These are phyloP conservation scores for Drosophila repleta DNA, from an alignment of 1,140 invertebrate species.

Conservation along the genomic window DNA sequence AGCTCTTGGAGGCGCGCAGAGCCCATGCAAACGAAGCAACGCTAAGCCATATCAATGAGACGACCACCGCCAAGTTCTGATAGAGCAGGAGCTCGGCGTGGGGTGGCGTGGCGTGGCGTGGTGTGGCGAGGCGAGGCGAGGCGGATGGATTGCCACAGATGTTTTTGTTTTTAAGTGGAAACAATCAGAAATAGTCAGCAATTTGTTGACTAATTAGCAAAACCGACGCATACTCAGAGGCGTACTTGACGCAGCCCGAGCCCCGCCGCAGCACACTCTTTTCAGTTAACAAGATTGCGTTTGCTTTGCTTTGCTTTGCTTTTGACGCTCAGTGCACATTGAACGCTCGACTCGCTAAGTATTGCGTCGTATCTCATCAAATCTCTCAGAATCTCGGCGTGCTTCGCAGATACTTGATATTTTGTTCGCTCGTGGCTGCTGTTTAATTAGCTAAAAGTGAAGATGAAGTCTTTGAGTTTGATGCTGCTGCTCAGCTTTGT, in stretches of 20 bases:
- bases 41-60: slow-evolving; percentile 36
- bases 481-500: slow-evolving; percentile 40
- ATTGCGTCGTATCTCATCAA: slow-evolving; percentile 7
- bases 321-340: slow-evolving; percentile 56
- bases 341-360: slow-evolving; percentile 38
- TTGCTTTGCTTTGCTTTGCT: slow-evolving; percentile 8
- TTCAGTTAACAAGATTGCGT: slow-evolving; percentile 2
- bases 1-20: slow-evolving; percentile 68
- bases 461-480: slow-evolving; percentile 65
- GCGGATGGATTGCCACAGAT: slow-evolving; percentile 1
- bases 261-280: not conserved
- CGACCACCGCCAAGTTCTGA: slow-evolving; percentile 25
- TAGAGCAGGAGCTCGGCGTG: too few species aligned
- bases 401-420: not conserved
- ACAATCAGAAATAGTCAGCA: slow-evolving; percentile 38
- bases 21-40: slow-evolving; percentile 58
- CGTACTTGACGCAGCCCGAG: not conserved
- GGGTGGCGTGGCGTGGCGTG: too few species aligned
- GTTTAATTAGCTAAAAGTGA: slow-evolving; percentile 28
- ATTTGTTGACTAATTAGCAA: slow-evolving; percentile 76
- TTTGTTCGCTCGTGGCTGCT: not conserved
- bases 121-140: too few species aligned
- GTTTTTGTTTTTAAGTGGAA: slow-evolving; percentile 39
- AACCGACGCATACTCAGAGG: slow-evolving; percentile 51
- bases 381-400: slow-evolving; percentile 16